These are phyloP conservation scores for Volucella bombylans DNA, from an alignment of 2,888 invertebrate species.

Conservation along the genomic window DNA sequence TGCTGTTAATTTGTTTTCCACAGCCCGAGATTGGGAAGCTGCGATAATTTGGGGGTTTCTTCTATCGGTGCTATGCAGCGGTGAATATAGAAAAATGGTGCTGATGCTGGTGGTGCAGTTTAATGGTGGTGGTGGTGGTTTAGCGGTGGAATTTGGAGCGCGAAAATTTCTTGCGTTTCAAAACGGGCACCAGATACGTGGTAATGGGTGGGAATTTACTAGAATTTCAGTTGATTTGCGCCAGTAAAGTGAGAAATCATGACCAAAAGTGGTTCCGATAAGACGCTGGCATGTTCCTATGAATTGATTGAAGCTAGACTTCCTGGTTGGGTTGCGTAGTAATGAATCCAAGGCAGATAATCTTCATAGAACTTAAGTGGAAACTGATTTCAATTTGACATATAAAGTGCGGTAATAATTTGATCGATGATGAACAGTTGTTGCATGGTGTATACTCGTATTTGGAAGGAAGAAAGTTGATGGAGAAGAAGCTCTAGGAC, in stretches of 20 bases:
- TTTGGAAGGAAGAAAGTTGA: no score
- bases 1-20: slow-evolving; percentile 73
- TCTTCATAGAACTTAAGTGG: no score
- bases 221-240: slow-evolving; percentile 52
- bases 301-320: slow-evolving; percentile 54
- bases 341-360: neutral
- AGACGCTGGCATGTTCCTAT: slow-evolving; percentile 17
- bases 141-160: slow-evolving; percentile 61
- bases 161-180: slow-evolving; percentile 47
- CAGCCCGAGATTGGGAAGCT: slow-evolving; percentile 65
- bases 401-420: no score
- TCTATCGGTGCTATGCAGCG: no score
- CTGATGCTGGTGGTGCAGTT: neutral
- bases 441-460: no score
- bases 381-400: no score
- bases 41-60: slow-evolving; percentile 71
- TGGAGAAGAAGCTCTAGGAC: no score
- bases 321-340: slow-evolving; percentile 54
- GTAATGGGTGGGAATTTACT: slow-evolving; percentile 66
- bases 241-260: slow-evolving; percentile 64
- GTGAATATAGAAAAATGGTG: no score
- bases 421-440: no score
- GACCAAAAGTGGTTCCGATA: slow-evolving; percentile 53
- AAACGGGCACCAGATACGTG: slow-evolving; percentile 39
- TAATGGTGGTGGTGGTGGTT: slow-evolving; percentile 26